A percentile compares a stretch with the other conserved stretches of the same genome.
Conservation (phyloP, 2,888 invertebrate species). For the Schrankia costaestrigalis region DNA sequence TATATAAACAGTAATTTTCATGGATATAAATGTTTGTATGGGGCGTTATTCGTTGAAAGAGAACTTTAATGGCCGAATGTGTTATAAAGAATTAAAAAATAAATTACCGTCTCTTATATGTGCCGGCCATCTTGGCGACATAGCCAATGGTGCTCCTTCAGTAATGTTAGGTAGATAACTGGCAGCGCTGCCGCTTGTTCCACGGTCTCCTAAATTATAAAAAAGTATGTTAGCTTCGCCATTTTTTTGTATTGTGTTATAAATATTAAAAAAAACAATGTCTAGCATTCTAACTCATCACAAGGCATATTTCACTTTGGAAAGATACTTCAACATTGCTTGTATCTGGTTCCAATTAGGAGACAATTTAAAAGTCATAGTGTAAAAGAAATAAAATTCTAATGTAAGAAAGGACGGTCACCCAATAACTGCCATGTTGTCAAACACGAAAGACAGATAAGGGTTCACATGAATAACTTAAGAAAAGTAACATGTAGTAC, state of each 20-base stretch:
- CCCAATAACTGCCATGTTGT: background rate
- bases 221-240: too few relatives aligned
- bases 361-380: too few relatives aligned
- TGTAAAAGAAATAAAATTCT: too few relatives aligned
- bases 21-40: too few relatives aligned
- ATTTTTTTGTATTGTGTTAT: too few relatives aligned
- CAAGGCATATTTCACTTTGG: too few relatives aligned
- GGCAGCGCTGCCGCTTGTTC: conserved; percentile 49
- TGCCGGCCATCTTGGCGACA: conserved; percentile 65
- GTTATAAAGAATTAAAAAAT: background rate
- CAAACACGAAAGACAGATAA: too few relatives aligned
- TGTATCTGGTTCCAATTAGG: too few relatives aligned
- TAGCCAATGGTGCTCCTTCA: conserved; percentile 66
- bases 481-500: conserved; percentile 1
- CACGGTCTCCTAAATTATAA: conserved; percentile 53
- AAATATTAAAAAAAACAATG: too few relatives aligned
- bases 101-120: conserved; percentile 62
- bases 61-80: background rate
- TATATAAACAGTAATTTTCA: too few relatives aligned
- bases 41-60: background rate
- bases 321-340: too few relatives aligned
- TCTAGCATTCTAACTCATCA: too few relatives aligned
- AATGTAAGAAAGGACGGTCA: background rate
- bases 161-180: conserved; percentile 73
- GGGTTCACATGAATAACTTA: background rate